Conservation (phyloP, 2,888 invertebrate genomes). For the Philereme vetulata region DNA sequence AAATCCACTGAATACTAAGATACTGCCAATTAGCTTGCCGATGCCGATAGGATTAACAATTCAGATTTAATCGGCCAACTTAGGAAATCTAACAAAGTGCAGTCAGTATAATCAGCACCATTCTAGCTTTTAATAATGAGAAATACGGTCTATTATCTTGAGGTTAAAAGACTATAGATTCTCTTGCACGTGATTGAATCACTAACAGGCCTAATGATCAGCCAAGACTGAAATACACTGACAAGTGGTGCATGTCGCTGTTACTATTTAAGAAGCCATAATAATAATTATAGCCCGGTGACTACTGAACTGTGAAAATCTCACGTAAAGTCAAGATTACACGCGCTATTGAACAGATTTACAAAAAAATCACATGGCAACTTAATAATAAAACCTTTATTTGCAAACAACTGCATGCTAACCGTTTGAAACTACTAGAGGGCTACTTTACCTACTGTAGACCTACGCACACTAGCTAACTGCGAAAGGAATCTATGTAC, state of each 20-base stretch:
- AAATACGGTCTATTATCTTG: slow-evolving; percentile 12
- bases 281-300: slow-evolving; percentile 39
- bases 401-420: too few relatives aligned
- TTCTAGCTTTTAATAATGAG: slow-evolving; percentile 7
- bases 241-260: slow-evolving; percentile 33
- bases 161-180: slow-evolving; percentile 17
- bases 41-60: slow-evolving; percentile 71
- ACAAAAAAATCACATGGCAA: slow-evolving; percentile 2
- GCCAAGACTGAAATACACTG: slow-evolving; percentile 14
- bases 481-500: too few relatives aligned
- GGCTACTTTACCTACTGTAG: too few relatives aligned
- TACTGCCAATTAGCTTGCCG: slow-evolving; percentile 69
- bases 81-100: slow-evolving; percentile 46
- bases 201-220: slow-evolving; percentile 64
- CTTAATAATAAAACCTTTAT: not conserved
- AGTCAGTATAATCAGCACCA: slow-evolving; percentile 5
- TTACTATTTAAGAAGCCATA: slow-evolving; percentile 44
- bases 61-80: slow-evolving; percentile 68
- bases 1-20: slow-evolving; percentile 59
- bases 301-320: slow-evolving; percentile 33
- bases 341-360: slow-evolving; percentile 33
- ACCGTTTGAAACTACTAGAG: too few relatives aligned
- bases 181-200: slow-evolving; percentile 47
- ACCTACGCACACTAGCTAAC: too few relatives aligned
- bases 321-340: slow-evolving; percentile 36